These are phyloP conservation scores for Phoenicopterus ruber DNA, from an alignment of 2,113 vertebrate species.

Conservation along the genomic window DNA sequence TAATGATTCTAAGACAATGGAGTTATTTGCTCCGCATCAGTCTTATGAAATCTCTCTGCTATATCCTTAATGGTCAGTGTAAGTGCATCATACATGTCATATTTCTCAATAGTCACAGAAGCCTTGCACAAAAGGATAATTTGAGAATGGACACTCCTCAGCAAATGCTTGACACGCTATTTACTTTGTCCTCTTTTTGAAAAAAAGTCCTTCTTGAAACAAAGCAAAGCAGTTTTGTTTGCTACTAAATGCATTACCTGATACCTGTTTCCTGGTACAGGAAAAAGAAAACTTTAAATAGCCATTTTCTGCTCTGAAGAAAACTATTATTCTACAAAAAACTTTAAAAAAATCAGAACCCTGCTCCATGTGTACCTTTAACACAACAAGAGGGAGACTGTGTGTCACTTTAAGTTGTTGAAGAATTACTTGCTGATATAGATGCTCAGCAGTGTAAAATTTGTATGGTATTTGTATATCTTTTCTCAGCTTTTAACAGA, in stretches of 20 bases:
- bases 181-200: background rate
- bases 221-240: background rate
- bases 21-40: background rate
- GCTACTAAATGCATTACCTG: accelerated
- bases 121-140: background rate
- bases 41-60: background rate
- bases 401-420: background rate
- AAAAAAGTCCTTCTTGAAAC: background rate
- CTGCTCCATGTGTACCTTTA: background rate
- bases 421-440: background rate
- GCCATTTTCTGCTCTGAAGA: background rate
- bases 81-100: background rate
- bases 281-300: background rate
- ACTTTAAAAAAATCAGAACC: background rate
- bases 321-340: background rate
- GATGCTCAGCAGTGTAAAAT: background rate
- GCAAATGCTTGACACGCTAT: background rate
- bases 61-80: background rate
- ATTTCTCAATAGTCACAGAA: background rate
- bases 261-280: background rate
- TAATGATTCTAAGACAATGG: background rate
- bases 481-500: background rate
- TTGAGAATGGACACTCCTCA: background rate
- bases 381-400: background rate
- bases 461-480: background rate